These are phyloP conservation scores for Mythimna pallens DNA, from an alignment of 2,888 invertebrate genomes.

Conservation along the genomic window DNA sequence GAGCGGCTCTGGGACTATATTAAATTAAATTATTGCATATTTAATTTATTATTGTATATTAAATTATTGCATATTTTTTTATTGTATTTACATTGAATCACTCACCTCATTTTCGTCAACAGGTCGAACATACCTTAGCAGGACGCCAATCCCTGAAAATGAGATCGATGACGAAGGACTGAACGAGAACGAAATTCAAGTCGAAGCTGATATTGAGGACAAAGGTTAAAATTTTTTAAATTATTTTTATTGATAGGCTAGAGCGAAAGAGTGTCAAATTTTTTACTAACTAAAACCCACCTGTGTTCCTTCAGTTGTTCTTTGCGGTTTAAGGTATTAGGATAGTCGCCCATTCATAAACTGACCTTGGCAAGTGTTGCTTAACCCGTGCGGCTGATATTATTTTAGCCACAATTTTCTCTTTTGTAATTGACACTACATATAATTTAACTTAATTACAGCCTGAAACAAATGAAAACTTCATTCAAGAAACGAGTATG, in stretches of 20 bases:
- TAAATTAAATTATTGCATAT: too few species aligned
- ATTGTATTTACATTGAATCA: not conserved
- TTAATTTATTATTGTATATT: too few species aligned
- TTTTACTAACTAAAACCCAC: too few species aligned
- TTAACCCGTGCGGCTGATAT: too few species aligned
- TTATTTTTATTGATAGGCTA: not conserved
- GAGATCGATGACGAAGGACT: conserved; percentile 85
- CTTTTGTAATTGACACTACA: not conserved
- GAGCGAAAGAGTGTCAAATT: too few species aligned
- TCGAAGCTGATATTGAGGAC: conserved; percentile 85
- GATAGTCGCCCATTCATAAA: too few species aligned
- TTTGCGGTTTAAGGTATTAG: too few species aligned
- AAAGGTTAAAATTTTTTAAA: conserved; percentile 70
- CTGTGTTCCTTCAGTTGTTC: too few species aligned
- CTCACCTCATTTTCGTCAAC: conserved; percentile 1
- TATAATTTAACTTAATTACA: conserved; percentile 32
- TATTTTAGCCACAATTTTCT: too few species aligned
- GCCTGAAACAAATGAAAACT: conserved; percentile 34
- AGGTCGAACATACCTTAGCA: conserved; percentile 86
- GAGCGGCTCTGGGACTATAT: too few species aligned
- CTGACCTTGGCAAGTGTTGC: too few species aligned
- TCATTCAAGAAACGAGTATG: conserved; percentile 28
- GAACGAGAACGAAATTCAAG: conserved; percentile 81
- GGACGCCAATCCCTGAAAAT: conserved; percentile 91
- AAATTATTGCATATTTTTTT: too few species aligned